These are phyloP conservation scores for Oppia nitens DNA, from an alignment of 1,140 invertebrate species.

Conservation along the genomic window DNA sequence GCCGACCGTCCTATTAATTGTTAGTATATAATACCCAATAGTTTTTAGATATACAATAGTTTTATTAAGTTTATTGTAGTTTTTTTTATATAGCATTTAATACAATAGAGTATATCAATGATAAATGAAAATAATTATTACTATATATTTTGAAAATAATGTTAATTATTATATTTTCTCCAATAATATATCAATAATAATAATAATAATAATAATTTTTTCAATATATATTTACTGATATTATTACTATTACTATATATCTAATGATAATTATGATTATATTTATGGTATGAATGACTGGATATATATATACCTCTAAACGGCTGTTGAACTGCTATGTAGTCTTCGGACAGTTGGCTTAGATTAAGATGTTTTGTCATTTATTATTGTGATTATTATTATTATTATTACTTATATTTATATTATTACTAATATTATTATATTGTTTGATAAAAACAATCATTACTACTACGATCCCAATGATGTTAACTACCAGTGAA, in stretches of 20 bases:
- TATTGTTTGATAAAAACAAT: neutral
- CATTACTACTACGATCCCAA: neutral
- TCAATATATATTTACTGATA: neutral
- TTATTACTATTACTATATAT: neutral
- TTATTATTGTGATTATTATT: neutral
- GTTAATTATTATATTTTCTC: neutral
- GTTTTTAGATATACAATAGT: neutral
- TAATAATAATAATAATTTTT: neutral
- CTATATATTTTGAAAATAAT: too few relatives aligned
- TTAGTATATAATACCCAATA: too few relatives aligned
- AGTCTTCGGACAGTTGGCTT: neutral
- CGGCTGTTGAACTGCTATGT: neutral
- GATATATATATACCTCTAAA: neutral
- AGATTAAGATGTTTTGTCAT: neutral
- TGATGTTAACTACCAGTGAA: neutral
- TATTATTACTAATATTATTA: neutral
- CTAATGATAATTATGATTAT: neutral
- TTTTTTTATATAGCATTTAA: neutral
- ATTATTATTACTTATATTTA: neutral
- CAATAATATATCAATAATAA: neutral
- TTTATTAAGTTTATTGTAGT: neutral
- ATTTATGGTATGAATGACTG: neutral
- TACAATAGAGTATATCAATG: neutral
- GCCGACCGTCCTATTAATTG: neutral
- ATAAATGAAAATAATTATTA: too few relatives aligned